phyloP scores from a whole-genome alignment of 2,888 invertebrate genomes.

The Julus scanicus region DNA sequence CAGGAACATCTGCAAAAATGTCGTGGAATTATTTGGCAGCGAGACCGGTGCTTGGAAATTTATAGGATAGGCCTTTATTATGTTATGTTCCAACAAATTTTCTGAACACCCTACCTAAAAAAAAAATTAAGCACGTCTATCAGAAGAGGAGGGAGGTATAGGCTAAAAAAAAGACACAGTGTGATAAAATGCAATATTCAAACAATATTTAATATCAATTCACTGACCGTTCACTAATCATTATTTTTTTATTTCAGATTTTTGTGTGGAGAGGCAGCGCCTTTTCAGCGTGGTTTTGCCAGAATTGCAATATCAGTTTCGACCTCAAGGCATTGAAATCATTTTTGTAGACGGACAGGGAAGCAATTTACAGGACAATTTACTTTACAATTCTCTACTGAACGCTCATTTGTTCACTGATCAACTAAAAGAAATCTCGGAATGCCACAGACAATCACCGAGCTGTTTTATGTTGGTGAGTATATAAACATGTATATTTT shows the following conservation, averaged over 20 bases:
- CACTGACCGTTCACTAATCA: not conserved
- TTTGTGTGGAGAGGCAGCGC: not conserved
- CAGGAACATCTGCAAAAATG: too few relatives aligned
- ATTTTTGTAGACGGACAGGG: not conserved
- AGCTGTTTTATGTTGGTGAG: constrained; percentile 15
- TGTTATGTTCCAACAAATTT: too few relatives aligned
- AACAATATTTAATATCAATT: not conserved
- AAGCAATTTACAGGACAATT: not conserved
- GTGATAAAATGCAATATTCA: not conserved
- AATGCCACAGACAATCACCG: not conserved
- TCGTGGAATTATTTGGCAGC: too few relatives aligned
- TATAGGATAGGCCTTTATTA: too few relatives aligned
- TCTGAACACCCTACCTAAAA: too few relatives aligned
- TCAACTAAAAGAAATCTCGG: constrained; percentile 9
- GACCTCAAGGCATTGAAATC: not conserved
- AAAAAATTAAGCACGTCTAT: too few relatives aligned
- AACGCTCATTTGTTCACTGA: not conserved
- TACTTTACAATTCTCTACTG: not conserved
- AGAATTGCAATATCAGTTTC: constrained; percentile 28
- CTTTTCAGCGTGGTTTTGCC: constrained; percentile 14
- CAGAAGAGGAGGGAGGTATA: too few relatives aligned
- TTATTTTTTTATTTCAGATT: not conserved
- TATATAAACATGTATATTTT: too few relatives aligned
- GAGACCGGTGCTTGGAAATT: too few relatives aligned
- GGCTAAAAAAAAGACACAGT: not conserved